Percentiles rank a stretch among this genome's conserved stretches.
Evolutionary conservation across 2,797 vertebrate genomes (phyloP).

Genomic region (Atherinosoma microstoma): DNA sequence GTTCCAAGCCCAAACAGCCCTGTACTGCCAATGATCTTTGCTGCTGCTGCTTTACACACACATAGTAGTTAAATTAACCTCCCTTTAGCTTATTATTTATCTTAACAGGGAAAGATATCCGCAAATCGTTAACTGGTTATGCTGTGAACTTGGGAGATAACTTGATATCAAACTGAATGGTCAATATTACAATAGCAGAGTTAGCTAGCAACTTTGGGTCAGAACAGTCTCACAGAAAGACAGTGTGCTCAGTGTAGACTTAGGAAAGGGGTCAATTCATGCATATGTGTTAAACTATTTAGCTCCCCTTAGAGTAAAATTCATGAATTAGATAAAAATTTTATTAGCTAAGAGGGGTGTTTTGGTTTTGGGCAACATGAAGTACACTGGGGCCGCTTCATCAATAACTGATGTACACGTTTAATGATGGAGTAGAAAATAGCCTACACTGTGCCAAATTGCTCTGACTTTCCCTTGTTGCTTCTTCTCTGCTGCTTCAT

Average conservation of each 20-base stretch:
- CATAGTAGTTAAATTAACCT: too few relatives aligned
- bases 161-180: neutral
- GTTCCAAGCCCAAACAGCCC: neutral
- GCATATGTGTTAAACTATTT: conserved; percentile 7
- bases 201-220: neutral
- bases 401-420: conserved; percentile 53
- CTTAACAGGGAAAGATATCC: neutral
- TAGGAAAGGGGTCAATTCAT: conserved; percentile 9
- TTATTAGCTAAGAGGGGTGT: conserved; percentile 4
- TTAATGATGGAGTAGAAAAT: conserved; percentile 59
- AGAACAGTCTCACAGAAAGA: neutral
- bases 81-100: neutral
- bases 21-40: neutral
- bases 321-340: conserved; percentile 15
- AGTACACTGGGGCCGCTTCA: conserved; percentile 11
- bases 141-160: neutral
- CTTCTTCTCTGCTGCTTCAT: conserved; percentile 30
- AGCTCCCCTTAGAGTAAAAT: neutral
- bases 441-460: conserved; percentile 39
- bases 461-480: conserved; percentile 38
- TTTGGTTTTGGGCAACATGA: conserved; percentile 28
- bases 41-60: neutral
- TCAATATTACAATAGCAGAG: neutral
- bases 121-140: neutral
- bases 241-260: neutral